Percentiles rank a stretch among this genome's conserved stretches.
Evolutionary conservation across 2,113 vertebrate genomes (phyloP).

Genomic region (Lepus timidus): DNA sequence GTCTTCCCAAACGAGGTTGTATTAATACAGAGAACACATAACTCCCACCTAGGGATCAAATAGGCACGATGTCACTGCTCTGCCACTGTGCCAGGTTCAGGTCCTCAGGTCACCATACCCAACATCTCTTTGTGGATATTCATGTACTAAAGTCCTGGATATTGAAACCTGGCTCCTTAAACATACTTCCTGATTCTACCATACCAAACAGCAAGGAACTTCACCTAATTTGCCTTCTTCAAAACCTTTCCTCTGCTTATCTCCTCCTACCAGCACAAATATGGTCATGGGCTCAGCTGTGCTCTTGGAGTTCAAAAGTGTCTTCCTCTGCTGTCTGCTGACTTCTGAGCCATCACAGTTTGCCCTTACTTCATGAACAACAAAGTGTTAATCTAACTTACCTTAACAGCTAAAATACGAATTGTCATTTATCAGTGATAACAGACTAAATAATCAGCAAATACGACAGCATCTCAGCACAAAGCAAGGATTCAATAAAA

Average conservation of each 20-base stretch:
- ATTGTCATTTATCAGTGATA: not conserved
- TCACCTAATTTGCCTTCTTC: not conserved
- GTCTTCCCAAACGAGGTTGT: constrained; percentile 15
- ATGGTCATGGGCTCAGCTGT: not conserved
- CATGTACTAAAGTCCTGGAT: not conserved
- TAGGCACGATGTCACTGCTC: not conserved
- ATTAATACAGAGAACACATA: constrained; percentile 36
- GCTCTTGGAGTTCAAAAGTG: not conserved
- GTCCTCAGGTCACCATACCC: not conserved
- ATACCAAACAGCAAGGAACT: not conserved
- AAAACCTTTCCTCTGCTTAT: not conserved
- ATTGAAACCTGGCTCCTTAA: constrained; percentile 1
- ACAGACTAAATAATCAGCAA: not conserved
- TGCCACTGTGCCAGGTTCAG: not conserved
- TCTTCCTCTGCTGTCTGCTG: not conserved
- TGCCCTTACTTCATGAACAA: not conserved
- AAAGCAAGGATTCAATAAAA: constrained; percentile 19
- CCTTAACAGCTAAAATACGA: not conserved
- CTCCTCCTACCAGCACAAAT: not conserved
- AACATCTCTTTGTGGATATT: not conserved
- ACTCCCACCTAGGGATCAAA: not conserved
- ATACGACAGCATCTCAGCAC: not conserved
- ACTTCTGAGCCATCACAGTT: not conserved
- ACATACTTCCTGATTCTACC: not conserved
- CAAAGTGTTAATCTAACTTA: not conserved